A percentile compares a stretch with the other conserved stretches of the same genome.
These are phyloP conservation scores for Lithobates pipiens DNA, from an alignment of 2,797 vertebrate genomes.

Conservation along the genomic window DNA sequence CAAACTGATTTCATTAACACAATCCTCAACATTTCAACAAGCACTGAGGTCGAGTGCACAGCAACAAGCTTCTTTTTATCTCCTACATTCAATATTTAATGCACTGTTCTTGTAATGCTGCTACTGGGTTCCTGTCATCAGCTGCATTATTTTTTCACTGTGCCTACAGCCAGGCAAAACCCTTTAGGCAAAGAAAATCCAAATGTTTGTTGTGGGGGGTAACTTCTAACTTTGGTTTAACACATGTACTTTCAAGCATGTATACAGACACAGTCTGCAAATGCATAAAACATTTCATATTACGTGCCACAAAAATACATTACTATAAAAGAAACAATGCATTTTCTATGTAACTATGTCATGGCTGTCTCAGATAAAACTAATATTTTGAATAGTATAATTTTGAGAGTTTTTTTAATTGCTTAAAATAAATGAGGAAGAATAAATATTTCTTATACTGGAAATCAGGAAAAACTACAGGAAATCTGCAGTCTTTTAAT, in stretches of 20 bases:
- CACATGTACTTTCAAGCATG: slow-evolving; percentile 76
- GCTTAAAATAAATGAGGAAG: too few species aligned
- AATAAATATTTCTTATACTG: too few species aligned
- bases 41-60: slow-evolving; percentile 75
- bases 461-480: too few species aligned
- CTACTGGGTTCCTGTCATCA: slow-evolving; percentile 79
- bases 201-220: slow-evolving; percentile 78
- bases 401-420: too few species aligned
- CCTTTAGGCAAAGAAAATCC: slow-evolving; percentile 77
- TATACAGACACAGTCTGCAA: slow-evolving; percentile 77
- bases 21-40: slow-evolving; percentile 77
- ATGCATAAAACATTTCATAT: slow-evolving; percentile 73
- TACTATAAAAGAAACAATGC: neutral
- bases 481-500: too few species aligned
- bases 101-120: slow-evolving; percentile 73
- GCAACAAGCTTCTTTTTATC: slow-evolving; percentile 75
- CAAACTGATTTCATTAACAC: slow-evolving; percentile 82
- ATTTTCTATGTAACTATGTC: neutral
- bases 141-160: slow-evolving; percentile 79
- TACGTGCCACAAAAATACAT: slow-evolving; percentile 77
- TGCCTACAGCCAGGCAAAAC: slow-evolving; percentile 76
- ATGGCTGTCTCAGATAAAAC: neutral
- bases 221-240: slow-evolving; percentile 79
- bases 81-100: slow-evolving; percentile 81
- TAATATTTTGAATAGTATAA: too few species aligned